Evolutionary conservation across 2,888 invertebrate genomes (phyloP).

Genomic region (Nymphalis c-album): DNA sequence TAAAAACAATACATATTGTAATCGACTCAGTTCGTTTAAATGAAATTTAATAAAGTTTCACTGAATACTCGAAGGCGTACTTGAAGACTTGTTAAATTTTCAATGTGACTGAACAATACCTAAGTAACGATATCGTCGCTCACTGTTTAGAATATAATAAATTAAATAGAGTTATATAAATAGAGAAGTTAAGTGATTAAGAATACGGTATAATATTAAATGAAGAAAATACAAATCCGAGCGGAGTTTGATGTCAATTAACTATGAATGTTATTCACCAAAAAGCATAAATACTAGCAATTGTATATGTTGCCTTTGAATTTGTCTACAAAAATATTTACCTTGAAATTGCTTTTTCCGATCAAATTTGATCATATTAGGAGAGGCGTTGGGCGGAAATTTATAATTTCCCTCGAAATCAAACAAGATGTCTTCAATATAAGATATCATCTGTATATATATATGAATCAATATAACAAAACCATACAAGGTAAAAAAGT

Average conservation of each 20-base stretch:
- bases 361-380: constrained; percentile 46
- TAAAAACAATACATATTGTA: neutral
- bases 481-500: too few species aligned
- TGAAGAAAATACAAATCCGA: too few species aligned
- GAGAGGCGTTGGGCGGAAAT: constrained; percentile 56
- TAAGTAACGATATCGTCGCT: neutral
- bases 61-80: constrained; percentile 1
- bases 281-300: neutral
- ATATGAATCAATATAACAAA: too few species aligned
- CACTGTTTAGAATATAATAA: neutral
- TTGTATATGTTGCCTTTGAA: neutral
- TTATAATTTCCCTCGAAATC: constrained; percentile 47
- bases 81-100: constrained; percentile 1
- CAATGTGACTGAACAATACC: neutral
- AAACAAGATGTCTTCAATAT: constrained; percentile 17
- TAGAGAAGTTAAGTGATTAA: neutral
- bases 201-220: too few species aligned
- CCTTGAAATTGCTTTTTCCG: constrained; percentile 35
- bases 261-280: neutral
- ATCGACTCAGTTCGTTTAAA: constrained; percentile 1
- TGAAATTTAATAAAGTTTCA: constrained; percentile 5
- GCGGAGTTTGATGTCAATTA: too few species aligned
- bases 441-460: constrained; percentile 1
- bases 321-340: constrained; percentile 6
- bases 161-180: neutral